phyloP scores from a whole-genome alignment of 2,888 invertebrate genomes.

The Mesorhabditis spiculigera region DNA sequence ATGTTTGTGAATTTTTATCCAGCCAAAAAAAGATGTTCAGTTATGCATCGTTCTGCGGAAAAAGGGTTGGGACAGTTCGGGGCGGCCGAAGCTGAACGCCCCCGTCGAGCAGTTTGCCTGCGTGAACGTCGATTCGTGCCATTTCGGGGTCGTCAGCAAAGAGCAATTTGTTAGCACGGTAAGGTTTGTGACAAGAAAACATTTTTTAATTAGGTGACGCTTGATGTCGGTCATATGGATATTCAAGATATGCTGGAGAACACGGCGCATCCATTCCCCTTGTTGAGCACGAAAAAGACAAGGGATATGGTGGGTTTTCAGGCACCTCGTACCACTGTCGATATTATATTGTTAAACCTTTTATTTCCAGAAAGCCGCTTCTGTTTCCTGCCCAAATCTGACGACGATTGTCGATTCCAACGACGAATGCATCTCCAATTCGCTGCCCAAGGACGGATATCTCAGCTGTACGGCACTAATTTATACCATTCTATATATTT shows the following conservation, averaged over 20 bases:
- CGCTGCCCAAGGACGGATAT: not conserved
- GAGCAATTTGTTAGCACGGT: slow-evolving; percentile 35
- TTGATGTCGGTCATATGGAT: slow-evolving; percentile 34
- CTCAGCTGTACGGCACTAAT: not conserved
- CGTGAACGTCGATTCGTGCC: slow-evolving; percentile 29
- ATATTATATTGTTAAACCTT: not conserved
- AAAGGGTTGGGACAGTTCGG: slow-evolving; percentile 14
- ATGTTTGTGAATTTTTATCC: slow-evolving; percentile 9
- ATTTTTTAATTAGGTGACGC: slow-evolving; percentile 23
- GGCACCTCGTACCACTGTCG: not conserved
- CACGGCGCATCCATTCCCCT: slow-evolving; percentile 17
- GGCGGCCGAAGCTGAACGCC: slow-evolving; percentile 18
- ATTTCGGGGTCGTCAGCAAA: slow-evolving; percentile 37
- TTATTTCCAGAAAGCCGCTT: slow-evolving; percentile 4
- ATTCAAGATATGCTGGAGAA: slow-evolving; percentile 37
- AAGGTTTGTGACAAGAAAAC: slow-evolving; percentile 1
- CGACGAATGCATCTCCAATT: not conserved
- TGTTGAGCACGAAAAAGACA: slow-evolving; percentile 24
- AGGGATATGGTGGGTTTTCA: not conserved
- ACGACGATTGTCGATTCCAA: not conserved
- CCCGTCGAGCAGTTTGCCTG: slow-evolving; percentile 40
- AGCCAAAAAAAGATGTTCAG: not conserved
- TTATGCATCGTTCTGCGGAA: not conserved
- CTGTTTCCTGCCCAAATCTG: not conserved
- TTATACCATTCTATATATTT: too few relatives aligned